Conservation (phyloP, 2,888 invertebrate species). For the Hesperia comma region DNA sequence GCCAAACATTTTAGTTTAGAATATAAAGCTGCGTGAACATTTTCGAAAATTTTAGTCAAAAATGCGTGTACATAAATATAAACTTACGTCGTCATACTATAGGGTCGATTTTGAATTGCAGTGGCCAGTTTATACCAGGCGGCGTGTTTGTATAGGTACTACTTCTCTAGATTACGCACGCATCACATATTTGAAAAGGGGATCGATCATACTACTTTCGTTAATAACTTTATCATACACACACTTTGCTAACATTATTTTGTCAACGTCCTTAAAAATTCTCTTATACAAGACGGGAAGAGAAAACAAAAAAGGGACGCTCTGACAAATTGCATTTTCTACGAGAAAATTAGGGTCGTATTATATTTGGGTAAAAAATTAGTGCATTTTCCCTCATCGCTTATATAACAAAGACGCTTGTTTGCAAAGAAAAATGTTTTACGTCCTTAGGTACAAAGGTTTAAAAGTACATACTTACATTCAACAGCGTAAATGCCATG, state of each 20-base stretch:
- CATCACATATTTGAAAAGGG: no score
- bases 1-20: no score
- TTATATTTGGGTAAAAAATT: constrained; percentile 27
- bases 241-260: constrained; percentile 14
- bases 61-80: no score
- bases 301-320: constrained; percentile 19
- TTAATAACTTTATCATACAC: background rate
- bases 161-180: no score
- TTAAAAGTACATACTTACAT: background rate
- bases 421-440: constrained; percentile 8
- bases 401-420: constrained; percentile 11
- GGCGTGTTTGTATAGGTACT: no score
- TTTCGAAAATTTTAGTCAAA: no score
- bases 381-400: constrained; percentile 19
- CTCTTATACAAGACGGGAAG: constrained; percentile 7
- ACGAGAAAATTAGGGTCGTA: constrained; percentile 27
- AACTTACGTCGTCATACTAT: no score
- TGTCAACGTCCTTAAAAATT: constrained; percentile 19
- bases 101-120: no score
- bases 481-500: no score
- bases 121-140: no score
- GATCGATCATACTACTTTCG: no score
- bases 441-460: background rate
- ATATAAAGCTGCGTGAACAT: no score
- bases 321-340: constrained; percentile 30